Percentiles rank a stretch among this genome's conserved stretches.
Conservation (phyloP, 2,888 invertebrate genomes). For the Microctonus brassicae region DNA sequence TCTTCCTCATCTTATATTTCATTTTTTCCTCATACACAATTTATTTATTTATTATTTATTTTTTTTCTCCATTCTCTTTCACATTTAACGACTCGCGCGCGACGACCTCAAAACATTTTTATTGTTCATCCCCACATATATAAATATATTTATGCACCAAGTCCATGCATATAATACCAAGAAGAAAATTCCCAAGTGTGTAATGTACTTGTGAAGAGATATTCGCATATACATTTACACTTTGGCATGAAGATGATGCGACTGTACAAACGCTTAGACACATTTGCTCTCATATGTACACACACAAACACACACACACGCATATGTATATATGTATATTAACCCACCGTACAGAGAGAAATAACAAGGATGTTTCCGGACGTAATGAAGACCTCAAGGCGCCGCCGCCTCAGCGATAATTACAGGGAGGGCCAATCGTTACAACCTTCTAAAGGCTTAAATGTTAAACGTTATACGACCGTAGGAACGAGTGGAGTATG, state of each 20-base stretch:
- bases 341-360: constrained; percentile 62
- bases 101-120: constrained; percentile 5
- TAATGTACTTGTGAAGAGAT: neutral
- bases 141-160: neutral
- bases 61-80: neutral
- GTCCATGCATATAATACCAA: neutral
- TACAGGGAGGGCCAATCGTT: constrained; percentile 69
- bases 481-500: constrained; percentile 17
- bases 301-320: constrained; percentile 15
- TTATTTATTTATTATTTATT: neutral
- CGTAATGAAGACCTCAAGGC: constrained; percentile 70
- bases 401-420: constrained; percentile 69
- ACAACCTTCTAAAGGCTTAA: constrained; percentile 70
- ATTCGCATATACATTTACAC: neutral
- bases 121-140: neutral
- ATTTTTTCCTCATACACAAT: neutral
- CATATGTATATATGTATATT: no score
- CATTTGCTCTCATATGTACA: neutral
- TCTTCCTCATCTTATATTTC: neutral
- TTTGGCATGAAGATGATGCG: neutral
- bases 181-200: neutral
- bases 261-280: neutral
- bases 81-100: neutral
- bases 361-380: constrained; percentile 67
- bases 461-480: constrained; percentile 67